Evolutionary conservation across 2,888 invertebrate genomes (phyloP), one percentile per base, ranked within the genome.

Genomic region (Ommatoiulus sabulosus): DNA sequence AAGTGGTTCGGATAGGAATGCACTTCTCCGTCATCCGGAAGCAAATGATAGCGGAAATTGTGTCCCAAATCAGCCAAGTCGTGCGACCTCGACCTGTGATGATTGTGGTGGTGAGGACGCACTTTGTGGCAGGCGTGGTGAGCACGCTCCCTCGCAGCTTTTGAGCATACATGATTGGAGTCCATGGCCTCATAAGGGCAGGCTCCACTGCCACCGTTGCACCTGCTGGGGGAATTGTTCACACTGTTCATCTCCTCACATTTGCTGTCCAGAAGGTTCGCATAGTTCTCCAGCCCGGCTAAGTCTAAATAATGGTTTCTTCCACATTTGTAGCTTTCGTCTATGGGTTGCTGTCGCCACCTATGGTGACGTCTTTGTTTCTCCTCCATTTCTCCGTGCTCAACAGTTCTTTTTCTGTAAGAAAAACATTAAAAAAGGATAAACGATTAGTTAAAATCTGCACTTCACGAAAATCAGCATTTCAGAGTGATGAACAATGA

Each of bases 61-160:
- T 52, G 52, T 6, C 15, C 17, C 17, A 86, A 15, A n/a, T 63
- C 52, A 0, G 89, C 87, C 88, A 93, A 90, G 90, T 93, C 93
- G 90, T 93, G 93, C 20, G 93, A 93, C 91, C 93, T 92, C 44
- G 93, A 93, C 90, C 93, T 91, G 90, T 93, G 92, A 90, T 93
- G 93, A 87, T 91, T 91, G 89, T 90, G 88, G 84, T 90, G 88
- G 63, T 90, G 88, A 3, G 17, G 35, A 17, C 84, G 15, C n/a
- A 10, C 15, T 35, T 80, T 63, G 86, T 90, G 89, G 80, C 90
- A 89, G 88, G 90, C 84, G 89, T 80, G 88, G 24, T 88, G 88
- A 3, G 17, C 24, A 3, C 87, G 48, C 52, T 48, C 48, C 44
- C 15, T 17, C 6, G 87, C 5, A 3, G 10, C 46, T 24, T 57